These are phyloP conservation scores for Andricus curvator DNA, from an alignment of 2,888 invertebrate species.

Conservation along the genomic window DNA sequence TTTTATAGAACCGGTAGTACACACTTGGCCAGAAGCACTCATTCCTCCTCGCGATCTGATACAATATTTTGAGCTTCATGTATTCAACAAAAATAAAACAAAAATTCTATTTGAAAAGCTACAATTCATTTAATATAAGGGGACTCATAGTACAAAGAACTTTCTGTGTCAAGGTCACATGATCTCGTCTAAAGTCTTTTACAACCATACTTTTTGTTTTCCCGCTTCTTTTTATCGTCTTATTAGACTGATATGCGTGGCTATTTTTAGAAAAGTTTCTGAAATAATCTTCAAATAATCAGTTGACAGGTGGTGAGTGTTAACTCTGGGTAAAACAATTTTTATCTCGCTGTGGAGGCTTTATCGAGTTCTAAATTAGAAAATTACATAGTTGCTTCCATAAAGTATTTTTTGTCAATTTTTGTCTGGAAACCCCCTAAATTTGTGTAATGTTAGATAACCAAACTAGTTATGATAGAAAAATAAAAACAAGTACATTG, in stretches of 20 bases:
- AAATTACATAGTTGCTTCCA: too few relatives aligned
- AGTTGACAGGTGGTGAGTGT: constrained; percentile 20
- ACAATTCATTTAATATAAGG: not conserved
- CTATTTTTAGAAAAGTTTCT: constrained; percentile 20
- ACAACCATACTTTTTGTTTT: not conserved
- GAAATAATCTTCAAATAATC: constrained; percentile 36
- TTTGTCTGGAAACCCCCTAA: too few relatives aligned
- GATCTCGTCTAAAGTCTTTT: not conserved
- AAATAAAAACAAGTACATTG: too few relatives aligned
- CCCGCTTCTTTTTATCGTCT: not conserved
- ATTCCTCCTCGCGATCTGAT: not conserved
- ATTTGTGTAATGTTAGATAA: too few relatives aligned
- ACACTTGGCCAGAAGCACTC: not conserved
- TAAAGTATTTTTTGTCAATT: too few relatives aligned
- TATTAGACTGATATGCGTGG: not conserved
- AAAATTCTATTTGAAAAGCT: not conserved
- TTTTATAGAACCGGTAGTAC: not conserved
- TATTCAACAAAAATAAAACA: not conserved
- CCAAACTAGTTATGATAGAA: too few relatives aligned
- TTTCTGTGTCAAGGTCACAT: constrained; percentile 21
- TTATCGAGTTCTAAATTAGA: constrained; percentile 8
- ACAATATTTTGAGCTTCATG: not conserved
- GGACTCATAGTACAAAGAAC: not conserved
- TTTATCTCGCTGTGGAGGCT: constrained; percentile 14
- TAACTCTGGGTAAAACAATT: constrained; percentile 17